Evolutionary conservation across 2,888 invertebrate species (phyloP).

Genomic region (Drosophila limbata): DNA sequence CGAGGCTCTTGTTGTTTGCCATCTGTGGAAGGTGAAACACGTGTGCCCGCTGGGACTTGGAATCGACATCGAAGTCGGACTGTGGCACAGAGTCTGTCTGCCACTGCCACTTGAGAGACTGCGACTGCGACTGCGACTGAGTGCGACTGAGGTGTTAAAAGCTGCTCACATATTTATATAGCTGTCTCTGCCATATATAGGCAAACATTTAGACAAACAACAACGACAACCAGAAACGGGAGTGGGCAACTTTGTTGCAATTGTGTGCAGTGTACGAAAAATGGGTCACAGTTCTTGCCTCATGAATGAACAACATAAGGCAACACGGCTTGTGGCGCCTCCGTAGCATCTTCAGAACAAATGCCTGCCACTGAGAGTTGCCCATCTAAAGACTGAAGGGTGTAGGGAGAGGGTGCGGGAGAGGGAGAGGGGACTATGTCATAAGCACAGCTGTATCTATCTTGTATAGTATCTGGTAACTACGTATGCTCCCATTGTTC

Average conservation of each 20-base stretch:
- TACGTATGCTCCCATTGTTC: slow-evolving; percentile 33
- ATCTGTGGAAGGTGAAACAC: slow-evolving; percentile 13
- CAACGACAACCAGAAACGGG: slow-evolving; percentile 10
- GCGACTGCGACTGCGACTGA: slow-evolving; percentile 44
- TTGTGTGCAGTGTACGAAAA: slow-evolving; percentile 39
- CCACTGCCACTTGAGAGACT: slow-evolving; percentile 23
- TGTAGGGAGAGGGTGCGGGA: neutral
- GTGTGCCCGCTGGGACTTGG: slow-evolving; percentile 20
- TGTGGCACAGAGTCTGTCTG: too few species aligned
- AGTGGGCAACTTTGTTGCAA: slow-evolving; percentile 10
- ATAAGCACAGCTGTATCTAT: slow-evolving; percentile 34
- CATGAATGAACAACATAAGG: slow-evolving; percentile 66
- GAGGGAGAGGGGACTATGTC: slow-evolving; percentile 46
- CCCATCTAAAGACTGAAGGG: too few species aligned
- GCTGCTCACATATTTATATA: slow-evolving; percentile 78
- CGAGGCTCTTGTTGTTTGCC: slow-evolving; percentile 7
- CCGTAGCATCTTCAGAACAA: slow-evolving; percentile 31
- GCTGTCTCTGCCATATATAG: slow-evolving; percentile 74
- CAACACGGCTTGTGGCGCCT: slow-evolving; percentile 70
- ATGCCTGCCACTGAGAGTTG: slow-evolving; percentile 20
- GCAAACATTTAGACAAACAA: slow-evolving; percentile 76
- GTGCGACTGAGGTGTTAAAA: slow-evolving; percentile 71
- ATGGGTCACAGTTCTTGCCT: slow-evolving; percentile 74
- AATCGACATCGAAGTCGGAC: neutral
- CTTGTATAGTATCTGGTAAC: neutral